Base-by-base conservation (phyloP, 2,113 vertebrate genomes). In the Dipodomys ordii region DNA sequence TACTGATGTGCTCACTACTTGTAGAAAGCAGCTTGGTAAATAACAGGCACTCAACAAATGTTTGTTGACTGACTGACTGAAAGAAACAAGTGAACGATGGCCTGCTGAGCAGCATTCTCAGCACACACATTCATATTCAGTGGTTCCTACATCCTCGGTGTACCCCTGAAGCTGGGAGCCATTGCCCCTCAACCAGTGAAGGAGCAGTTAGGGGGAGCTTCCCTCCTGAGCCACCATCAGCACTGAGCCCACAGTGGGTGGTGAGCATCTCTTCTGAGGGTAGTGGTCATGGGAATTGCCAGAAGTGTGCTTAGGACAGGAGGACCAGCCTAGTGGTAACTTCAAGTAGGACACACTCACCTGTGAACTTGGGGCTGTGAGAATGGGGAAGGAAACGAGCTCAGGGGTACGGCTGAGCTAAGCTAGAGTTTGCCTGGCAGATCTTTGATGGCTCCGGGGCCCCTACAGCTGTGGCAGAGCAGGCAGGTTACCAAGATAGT, bases 31-130 rank as follows among this genome's bases (percentile, higher is more conserved):
- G 30, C n/a, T 80, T 87, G 44, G 67, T 72, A 35, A 93, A 65
- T 49, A 68, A 64, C 30, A 92, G 74, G 62, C 72, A 10, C 87
- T 72, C 83, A 22, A 23, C 62, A 92, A 83, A 57, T 87, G 87
- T 28, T 49, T 60, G 30, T 57, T 44, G 62, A 72, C 27, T 71
- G 49, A 49, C 49, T 49, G 57, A 91, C 27, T 32, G 30, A 67
- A 86, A 81, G 62, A 72, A 85, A 32, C 13, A 71, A n/a, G 22
- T n/a, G 44, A 84, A 22, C 83, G 19, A 1, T 57, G 46, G 18
- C 28, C 28, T 49, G 18, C 65, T 86, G n/a, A 67, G 49, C 77
- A 27, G 10, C 30, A 19, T 64, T 25, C 57, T 82, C 22, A 65
- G 30, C 19, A 27, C 25, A 20, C 49, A 49, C 49, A 11, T 71